phyloP scores from a whole-genome alignment of 2,113 vertebrate genomes.

The Tretioscincus oriximinensis region DNA sequence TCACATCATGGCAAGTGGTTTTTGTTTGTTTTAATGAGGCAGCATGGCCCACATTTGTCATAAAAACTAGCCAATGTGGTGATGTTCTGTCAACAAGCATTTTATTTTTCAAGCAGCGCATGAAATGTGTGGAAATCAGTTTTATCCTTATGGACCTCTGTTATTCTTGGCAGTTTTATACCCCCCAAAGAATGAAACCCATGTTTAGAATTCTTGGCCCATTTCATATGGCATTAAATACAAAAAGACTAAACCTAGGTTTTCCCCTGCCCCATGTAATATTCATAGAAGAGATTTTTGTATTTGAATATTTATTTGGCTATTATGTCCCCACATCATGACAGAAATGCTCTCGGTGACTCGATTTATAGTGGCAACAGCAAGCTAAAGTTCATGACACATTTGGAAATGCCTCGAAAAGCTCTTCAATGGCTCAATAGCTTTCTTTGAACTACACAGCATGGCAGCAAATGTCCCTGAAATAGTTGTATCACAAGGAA shows the following conservation, averaged over 20 bases:
- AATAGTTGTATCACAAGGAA: no score
- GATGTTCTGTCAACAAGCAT: background rate
- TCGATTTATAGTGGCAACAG: no score
- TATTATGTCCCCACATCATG: background rate
- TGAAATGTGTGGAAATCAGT: background rate
- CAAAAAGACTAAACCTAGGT: background rate
- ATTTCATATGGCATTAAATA: background rate
- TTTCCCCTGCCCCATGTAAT: background rate
- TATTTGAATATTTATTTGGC: background rate
- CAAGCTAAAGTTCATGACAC: no score
- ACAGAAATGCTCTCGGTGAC: background rate
- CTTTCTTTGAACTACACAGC: no score
- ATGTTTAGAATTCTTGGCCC: background rate
- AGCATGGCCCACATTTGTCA: background rate
- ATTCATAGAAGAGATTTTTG: background rate
- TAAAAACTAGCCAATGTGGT: background rate
- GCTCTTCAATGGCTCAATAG: no score
- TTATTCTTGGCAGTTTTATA: background rate
- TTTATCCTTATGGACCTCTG: background rate
- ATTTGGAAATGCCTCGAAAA: no score
- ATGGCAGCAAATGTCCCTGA: no score
- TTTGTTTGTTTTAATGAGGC: background rate
- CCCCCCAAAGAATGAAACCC: background rate
- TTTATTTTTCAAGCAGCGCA: background rate
- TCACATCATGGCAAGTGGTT: background rate